Evolutionary conservation across 2,888 invertebrate species (phyloP).

Genomic region (Rugalucina vietnamica): DNA sequence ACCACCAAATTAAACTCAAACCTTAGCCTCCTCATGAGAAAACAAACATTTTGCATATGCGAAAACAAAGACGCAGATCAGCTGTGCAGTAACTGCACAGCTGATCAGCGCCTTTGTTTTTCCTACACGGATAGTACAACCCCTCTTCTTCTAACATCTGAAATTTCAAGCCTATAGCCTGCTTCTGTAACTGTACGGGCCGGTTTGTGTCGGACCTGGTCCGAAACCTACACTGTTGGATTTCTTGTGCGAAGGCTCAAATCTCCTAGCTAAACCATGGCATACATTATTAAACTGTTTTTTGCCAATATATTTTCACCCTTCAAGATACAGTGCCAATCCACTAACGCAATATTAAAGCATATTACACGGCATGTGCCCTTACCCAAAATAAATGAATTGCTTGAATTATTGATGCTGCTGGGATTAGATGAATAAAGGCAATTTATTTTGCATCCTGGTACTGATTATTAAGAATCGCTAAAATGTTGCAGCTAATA

Average conservation of each 20-base stretch:
- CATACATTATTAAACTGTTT: neutral
- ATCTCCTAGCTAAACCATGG: neutral
- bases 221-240: no score
- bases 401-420: constrained; percentile 6
- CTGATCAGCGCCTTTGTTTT: no score
- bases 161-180: no score
- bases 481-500: neutral
- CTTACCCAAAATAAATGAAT: constrained; percentile 9
- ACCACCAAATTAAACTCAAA: neutral
- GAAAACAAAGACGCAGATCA: no score
- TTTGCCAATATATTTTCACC: neutral
- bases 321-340: neutral
- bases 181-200: no score
- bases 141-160: no score
- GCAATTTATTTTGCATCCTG: neutral
- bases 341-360: neutral
- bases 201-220: no score
- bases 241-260: no score
- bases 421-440: constrained; percentile 1
- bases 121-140: no score
- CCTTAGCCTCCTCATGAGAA: no score
- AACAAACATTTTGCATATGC: no score
- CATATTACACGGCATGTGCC: neutral
- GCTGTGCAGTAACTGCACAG: no score
- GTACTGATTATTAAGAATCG: neutral